Evolutionary conservation across 2,888 invertebrate species (phyloP), one percentile per base, ranked within the genome.

Genomic region (Drosophila picticornis): DNA sequence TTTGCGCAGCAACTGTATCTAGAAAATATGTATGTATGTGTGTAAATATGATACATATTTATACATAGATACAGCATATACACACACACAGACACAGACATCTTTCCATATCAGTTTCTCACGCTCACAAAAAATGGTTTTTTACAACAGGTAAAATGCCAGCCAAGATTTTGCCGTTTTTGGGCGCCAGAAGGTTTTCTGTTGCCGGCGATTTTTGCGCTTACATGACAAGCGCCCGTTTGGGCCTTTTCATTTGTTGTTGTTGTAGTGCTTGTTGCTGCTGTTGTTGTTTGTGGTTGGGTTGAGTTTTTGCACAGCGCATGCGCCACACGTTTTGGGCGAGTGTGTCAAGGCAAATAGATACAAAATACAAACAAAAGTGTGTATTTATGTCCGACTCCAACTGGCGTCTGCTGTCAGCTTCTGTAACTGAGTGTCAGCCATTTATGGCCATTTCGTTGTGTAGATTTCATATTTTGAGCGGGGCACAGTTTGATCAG

Each of bases 291-390:
- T 13, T 53, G 51, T 31, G 25, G 58, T 67, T 80, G 67, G 70
- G 80, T 76, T 46, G 36, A 64, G 32, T 81, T 72, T 77, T 81
- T 68, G 81, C 80, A 80, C 73, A 62, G 81, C 85, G 83, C 88
- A 88, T 88, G 90, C 88, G 88, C 74, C 77, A 88, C 88, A 88
- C 81, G 90, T 88, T 90, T 90, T 73, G 86, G 85, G 90, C 88
- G 85, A 86, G 85, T 86, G 84, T 90, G 85, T 86, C 85, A 86
- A 90, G 85, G 85, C 70, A 63, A 31, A 22, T 57, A 22, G 1
- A 57, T 40, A 31, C 19, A 38, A 25, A 53, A 56, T n/a, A 56
- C 27, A 38, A 55, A 13, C 27, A n/a, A 13, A 38, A 9, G 13
- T 51, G 2, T 29, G 43, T 56, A 4, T 31, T 66, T 46, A 64